These are phyloP conservation scores for Anarsia innoxiella DNA, from an alignment of 2,888 invertebrate species.

Conservation along the genomic window DNA sequence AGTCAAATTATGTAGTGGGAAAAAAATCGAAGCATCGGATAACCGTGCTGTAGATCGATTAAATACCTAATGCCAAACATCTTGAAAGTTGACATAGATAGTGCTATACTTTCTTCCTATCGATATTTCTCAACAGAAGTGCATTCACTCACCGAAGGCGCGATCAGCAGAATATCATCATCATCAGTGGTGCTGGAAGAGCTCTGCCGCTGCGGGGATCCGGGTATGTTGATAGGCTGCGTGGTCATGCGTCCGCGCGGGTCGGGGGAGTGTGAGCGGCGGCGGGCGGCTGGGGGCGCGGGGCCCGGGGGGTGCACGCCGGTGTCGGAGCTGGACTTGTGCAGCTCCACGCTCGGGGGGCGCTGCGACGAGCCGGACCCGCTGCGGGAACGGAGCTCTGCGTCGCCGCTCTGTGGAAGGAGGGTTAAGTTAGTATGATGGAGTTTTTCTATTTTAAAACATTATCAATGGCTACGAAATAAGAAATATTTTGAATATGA, in stretches of 20 bases:
- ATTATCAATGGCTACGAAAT: no score
- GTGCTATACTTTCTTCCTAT: no score
- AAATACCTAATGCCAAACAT: no score
- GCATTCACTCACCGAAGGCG: slow-evolving; percentile 48
- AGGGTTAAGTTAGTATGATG: background rate
- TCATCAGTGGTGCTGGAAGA: slow-evolving; percentile 57
- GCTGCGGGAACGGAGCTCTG: no score
- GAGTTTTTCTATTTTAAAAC: no score
- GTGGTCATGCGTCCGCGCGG: slow-evolving; percentile 44
- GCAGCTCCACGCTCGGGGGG: background rate
- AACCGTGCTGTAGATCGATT: no score
- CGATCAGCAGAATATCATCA: slow-evolving; percentile 64
- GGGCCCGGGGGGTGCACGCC: slow-evolving; percentile 24
- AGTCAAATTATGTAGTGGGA: no score
- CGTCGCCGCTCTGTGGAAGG: background rate
- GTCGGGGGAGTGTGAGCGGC: slow-evolving; percentile 17
- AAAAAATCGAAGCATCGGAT: no score
- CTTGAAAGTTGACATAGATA: no score
- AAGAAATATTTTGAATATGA: no score
- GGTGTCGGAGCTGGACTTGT: slow-evolving; percentile 46
- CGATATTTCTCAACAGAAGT: no score
- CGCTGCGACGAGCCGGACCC: no score
- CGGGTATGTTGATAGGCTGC: slow-evolving; percentile 79
- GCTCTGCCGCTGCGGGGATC: slow-evolving; percentile 67
- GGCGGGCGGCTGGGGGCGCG: slow-evolving; percentile 21